Evolutionary conservation across 2,113 vertebrate species (phyloP), one percentile per base, ranked within the genome.

Genomic region (Xenopus borealis): DNA sequence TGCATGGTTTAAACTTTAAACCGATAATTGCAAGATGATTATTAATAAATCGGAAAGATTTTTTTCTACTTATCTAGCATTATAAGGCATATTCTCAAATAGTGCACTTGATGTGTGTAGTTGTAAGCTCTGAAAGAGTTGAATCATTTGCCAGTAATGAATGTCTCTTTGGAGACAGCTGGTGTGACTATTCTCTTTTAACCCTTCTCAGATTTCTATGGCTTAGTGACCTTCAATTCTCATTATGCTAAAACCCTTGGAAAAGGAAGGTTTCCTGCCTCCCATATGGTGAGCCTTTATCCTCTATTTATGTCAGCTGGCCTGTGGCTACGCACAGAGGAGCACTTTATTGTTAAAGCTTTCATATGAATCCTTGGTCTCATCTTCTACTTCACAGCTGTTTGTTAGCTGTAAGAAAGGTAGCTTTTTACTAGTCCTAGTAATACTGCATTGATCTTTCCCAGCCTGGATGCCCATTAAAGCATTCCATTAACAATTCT

Each of bases 151-250:
- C 6, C 1, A 23, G 44, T 62, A 50, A 61, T 19, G 27, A 53
- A 59, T 71, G 33, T 55, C 53, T 55, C 53, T 55, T 55, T 55
- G 14, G 27, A 47, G 77, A 76, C 84, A 86, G 83, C 85, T 89
- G 87, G 73, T 80, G 61, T 79, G 79, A 79, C 74, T 66, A 65
- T 76, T 58, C 78, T 78, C 68, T 79, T 81, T 82, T 80, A 81
- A 73, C 68, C 20, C 23, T 68, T 73, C 67, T 73, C 66, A 71
- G 83, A 81, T 83, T 80, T 81, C 77, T 76, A 53, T 19, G 75
- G 78, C 70, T 84, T 81, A 76, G 72, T 82, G 84, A 83, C 81
- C 82, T 83, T 79, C 30, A 75, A 4, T 78, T 78, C 76, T 79
- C 69, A 45, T 58, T 69, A 19, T 33, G 9, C 2, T 0, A 6